phyloP scores from a whole-genome alignment of 2,888 invertebrate species.

The Yponomeuta plumbellus region DNA sequence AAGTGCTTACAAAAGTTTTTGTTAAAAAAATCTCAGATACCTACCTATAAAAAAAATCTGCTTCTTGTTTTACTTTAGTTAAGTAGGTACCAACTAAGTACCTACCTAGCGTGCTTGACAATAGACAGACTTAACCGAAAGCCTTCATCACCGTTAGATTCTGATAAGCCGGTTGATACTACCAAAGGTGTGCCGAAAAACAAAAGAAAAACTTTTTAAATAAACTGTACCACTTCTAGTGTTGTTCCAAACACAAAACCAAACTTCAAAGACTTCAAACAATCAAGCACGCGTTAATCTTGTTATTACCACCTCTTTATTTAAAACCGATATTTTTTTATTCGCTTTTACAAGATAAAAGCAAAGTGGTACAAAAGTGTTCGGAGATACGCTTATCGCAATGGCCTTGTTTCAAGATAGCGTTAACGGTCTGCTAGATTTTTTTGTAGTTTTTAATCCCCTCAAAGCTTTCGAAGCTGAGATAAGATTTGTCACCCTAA shows the following conservation, averaged over 20 bases:
- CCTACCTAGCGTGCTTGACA: no score
- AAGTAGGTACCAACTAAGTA: no score
- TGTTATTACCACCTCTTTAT: conserved; percentile 8
- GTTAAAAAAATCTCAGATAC: no score
- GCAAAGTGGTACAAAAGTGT: conserved; percentile 18
- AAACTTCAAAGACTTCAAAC: neutral
- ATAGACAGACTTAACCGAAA: no score
- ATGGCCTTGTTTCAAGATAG: conserved; percentile 54
- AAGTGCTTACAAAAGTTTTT: no score
- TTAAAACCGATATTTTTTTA: conserved; percentile 13
- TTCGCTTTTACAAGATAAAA: conserved; percentile 1
- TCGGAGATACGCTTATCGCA: conserved; percentile 51
- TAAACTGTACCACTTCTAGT: no score
- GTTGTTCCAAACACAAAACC: neutral
- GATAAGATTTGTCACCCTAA: neutral
- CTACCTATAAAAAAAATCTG: no score
- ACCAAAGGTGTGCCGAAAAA: no score
- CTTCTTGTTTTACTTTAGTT: no score
- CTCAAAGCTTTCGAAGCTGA: neutral
- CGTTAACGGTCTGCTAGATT: conserved; percentile 31
- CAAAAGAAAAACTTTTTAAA: no score
- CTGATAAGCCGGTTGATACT: no score
- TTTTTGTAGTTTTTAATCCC: neutral
- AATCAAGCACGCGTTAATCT: neutral
- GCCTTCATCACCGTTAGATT: no score